Base-by-base conservation (phyloP, 1,140 invertebrate genomes). In the Drosophila malerkotliana region DNA sequence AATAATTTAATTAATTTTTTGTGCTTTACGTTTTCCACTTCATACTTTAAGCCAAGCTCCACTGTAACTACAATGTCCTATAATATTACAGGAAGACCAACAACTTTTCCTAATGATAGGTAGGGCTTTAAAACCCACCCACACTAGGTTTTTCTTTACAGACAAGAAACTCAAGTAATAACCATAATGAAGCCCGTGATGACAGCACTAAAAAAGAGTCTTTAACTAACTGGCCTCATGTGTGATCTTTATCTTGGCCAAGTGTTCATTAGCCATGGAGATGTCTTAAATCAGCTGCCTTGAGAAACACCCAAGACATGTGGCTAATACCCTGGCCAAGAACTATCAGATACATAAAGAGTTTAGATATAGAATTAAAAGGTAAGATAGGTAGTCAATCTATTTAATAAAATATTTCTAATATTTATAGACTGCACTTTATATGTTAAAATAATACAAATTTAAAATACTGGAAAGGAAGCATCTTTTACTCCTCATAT, bases 161-260 rank as follows among this genome's bases (percentile, higher is more conserved):
- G 15, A 44, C n/a, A 44, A 44, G 6, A 15, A 44, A 44, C 5
- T 15, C 12, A 18, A 44, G 60, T 72, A 63, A 64, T 56, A 68
- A 41, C 57, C 45, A 57, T 48, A 54, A 56, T 63, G 39, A 56
- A 26, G 63, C 44, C 60, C 32, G 44, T 14, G 71, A 48, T 59
- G 77, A 76, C 51, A 76, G 62, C 54, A 53, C 3, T n/a, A 37
- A 12, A 15, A 52, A 32, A n/a, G 24, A 67, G 49, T 39, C 44
- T 12, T 9, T 41, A 34, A 18, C 14, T 26, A 48, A 26, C n/a
- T 39, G 41, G 53, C 58, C 59, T 62, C 74, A 54, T 76, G 76
- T 77, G 80, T 34, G 68, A 88, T 88, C 83, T 88, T 68, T 89
- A 88, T 88, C 83, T 83, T 83, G 79, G 75, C 88, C 81, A 88